Conservation (phyloP, 2,888 invertebrate species). For the Marronus borbonicus region DNA sequence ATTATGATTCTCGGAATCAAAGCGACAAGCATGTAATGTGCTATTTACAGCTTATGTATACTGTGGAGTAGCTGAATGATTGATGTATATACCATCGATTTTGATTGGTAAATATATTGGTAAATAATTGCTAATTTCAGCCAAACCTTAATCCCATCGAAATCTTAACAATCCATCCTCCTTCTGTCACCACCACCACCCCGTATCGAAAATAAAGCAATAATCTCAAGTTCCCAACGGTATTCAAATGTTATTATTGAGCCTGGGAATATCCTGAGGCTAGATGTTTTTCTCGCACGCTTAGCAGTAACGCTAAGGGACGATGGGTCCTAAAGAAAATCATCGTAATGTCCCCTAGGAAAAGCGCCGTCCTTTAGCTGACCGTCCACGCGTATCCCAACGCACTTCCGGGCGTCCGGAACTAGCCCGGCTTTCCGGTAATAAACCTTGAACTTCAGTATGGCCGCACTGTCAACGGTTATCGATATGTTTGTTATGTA, state of each 20-base stretch:
- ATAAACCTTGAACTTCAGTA: conserved; percentile 15
- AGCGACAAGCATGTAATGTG: too few species aligned
- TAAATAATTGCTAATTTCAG: too few species aligned
- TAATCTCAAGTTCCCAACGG: conserved; percentile 10
- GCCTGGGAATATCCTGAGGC: background rate
- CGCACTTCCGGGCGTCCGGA: background rate
- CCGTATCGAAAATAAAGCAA: background rate
- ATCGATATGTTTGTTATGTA: conserved; percentile 2
- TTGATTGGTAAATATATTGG: too few species aligned
- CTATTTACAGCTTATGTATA: too few species aligned
- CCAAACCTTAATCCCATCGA: too few species aligned
- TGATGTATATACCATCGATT: too few species aligned
- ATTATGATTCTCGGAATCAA: too few species aligned
- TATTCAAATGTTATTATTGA: conserved; percentile 3
- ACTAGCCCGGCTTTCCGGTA: background rate
- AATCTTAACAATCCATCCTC: too few species aligned
- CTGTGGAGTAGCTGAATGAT: too few species aligned
- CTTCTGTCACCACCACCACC: too few species aligned
- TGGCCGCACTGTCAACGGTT: background rate
- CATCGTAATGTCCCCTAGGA: background rate
- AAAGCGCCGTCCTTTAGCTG: background rate
- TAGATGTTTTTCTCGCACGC: background rate
- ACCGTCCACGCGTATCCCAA: background rate
- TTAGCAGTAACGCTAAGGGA: background rate
- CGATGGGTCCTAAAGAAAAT: background rate